Evolutionary conservation across 2,888 invertebrate species (phyloP), one percentile per base, ranked within the genome.

Genomic region (Actias luna): DNA sequence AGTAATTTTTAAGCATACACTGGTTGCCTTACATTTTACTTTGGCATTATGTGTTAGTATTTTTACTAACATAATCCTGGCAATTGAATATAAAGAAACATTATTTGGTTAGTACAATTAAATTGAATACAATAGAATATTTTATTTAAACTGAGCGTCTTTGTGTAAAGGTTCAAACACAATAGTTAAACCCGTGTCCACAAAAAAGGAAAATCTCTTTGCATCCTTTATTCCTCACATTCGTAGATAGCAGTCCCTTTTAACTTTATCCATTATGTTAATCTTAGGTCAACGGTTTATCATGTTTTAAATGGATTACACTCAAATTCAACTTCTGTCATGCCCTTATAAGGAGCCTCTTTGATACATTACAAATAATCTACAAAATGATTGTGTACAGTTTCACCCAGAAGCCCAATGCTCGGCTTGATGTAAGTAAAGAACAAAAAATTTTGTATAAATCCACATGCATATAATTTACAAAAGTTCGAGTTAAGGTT

Each of bases 211-310:
- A 78, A 84, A 83, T 80, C 82, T 84, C 82, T 86, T 82, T 82
- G 77, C 79, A 81, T 79, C 80, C 80, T 81, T 83, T 81, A 77
- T 78, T 76, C 77, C 75, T 74, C 74, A 78, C 76, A 79, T 78
- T 77, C 79, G 76, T 74, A 83, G 84, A 85, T 86, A 85, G 80
- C 77, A 74, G 81, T 78, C 86, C 87, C 81, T 85, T 88, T 86
- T 80, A 82, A 84, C 84, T 81, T 85, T 83, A 82, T 83, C 85
- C 85, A 84, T 83, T 85, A 86, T 87, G 85, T 82, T 85, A 85
- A 88, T 88, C 84, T 84, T 74, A 82, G 84, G 85, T 82, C 82
- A 80, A 77, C 78, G 80, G 78, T 83, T 85, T 84, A 84, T 84
- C 85, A 74, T 77, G 73, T 82, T 82, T 68, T 80, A 79, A 85